phyloP scores from a whole-genome alignment of 2,797 vertebrate genomes.

The Brachyrhaphis roseni region DNA sequence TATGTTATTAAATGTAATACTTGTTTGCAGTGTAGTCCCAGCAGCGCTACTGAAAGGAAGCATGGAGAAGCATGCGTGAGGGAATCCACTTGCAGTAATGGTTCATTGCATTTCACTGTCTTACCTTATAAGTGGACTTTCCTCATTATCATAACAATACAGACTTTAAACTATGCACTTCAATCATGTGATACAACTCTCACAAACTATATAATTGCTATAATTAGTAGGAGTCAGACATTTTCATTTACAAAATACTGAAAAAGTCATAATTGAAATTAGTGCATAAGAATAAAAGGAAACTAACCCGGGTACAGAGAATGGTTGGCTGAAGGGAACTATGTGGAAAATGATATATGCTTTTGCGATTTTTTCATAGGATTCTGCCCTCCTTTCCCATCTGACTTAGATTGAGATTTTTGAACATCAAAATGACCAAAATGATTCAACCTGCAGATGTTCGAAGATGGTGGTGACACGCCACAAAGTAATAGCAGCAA shows the following conservation, averaged over 20 bases:
- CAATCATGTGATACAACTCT: constrained; percentile 38
- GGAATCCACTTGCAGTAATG: constrained; percentile 8
- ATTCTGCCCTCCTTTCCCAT: background rate
- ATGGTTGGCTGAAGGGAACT: background rate
- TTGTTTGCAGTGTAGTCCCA: constrained; percentile 28
- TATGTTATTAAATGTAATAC: constrained; percentile 51
- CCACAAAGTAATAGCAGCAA: background rate
- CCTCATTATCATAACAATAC: constrained; percentile 34
- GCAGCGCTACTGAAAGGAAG: constrained; percentile 18
- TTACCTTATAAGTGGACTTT: constrained; percentile 23
- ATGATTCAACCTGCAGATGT: background rate
- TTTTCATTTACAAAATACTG: background rate
- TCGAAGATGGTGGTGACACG: background rate
- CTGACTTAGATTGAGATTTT: background rate
- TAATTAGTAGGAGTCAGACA: constrained; percentile 15
- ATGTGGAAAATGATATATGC: background rate
- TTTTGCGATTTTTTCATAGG: background rate
- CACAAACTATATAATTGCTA: constrained; percentile 27
- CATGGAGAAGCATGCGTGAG: background rate
- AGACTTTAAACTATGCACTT: constrained; percentile 3
- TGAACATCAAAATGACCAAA: background rate
- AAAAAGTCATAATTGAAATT: constrained; percentile 6
- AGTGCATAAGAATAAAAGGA: constrained; percentile 2
- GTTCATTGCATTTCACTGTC: constrained; percentile 7
- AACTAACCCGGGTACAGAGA: background rate